Conservation (phyloP, 2,888 invertebrate species). For the Frankliniella intonsa region DNA sequence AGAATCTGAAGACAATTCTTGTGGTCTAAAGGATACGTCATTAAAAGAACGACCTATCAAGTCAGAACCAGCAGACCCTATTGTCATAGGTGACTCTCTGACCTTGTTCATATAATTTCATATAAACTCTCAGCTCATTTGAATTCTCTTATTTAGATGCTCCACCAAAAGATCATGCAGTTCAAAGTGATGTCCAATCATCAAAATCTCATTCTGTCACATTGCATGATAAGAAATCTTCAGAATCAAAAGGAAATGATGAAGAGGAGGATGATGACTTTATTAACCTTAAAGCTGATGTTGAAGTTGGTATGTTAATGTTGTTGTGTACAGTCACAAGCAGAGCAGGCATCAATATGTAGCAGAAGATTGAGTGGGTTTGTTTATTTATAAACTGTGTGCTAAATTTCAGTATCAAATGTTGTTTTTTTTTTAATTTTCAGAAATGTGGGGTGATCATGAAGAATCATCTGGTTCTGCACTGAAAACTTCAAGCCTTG, state of each 20-base stretch:
- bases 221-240: constrained; percentile 34
- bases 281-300: constrained; percentile 59
- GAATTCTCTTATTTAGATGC: too few relatives aligned
- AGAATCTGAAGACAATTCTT: not conserved
- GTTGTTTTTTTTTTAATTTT: not conserved
- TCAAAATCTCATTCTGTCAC: constrained; percentile 15
- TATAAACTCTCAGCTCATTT: not conserved
- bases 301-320: constrained; percentile 48
- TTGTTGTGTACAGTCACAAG: not conserved
- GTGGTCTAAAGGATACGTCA: not conserved
- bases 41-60: not conserved
- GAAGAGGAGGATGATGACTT: constrained; percentile 64
- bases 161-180: not conserved
- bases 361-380: not conserved
- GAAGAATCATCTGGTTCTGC: not conserved
- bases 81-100: not conserved
- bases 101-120: not conserved
- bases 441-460: constrained; percentile 9
- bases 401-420: not conserved
- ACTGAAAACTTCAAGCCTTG: not conserved
- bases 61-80: not conserved
- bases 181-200: not conserved
- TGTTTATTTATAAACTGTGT: not conserved
- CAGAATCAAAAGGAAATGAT: constrained; percentile 45
- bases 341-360: too few relatives aligned